phyloP scores from a whole-genome alignment of 2,113 vertebrate genomes.

The Fulica atra region DNA sequence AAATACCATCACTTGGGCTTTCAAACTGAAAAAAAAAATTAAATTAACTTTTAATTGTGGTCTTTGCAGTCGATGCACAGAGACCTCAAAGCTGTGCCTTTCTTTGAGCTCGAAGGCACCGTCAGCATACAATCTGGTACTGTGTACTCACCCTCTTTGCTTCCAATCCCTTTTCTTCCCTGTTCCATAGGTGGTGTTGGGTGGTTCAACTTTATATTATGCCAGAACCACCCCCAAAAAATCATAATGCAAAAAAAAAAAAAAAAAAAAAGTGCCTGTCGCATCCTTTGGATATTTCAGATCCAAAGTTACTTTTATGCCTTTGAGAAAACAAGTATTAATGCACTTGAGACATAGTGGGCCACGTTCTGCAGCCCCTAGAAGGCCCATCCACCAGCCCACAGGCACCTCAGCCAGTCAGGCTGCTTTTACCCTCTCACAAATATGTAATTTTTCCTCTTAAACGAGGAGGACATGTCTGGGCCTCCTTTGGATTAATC shows the following conservation, averaged over 20 bases:
- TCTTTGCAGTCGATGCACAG: background rate
- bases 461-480: conserved; percentile 23
- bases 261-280: background rate
- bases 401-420: background rate
- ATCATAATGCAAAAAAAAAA: background rate
- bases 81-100: background rate
- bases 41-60: background rate
- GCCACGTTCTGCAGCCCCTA: background rate
- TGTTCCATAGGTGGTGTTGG: background rate
- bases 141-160: background rate
- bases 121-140: background rate
- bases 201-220: background rate
- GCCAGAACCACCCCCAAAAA: background rate
- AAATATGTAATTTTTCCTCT: background rate
- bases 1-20: background rate
- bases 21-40: background rate
- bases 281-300: background rate
- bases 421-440: background rate
- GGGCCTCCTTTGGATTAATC: conserved; percentile 42
- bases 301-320: background rate
- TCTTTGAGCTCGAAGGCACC: background rate
- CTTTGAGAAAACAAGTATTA: background rate
- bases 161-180: background rate
- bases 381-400: background rate
- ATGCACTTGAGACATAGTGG: background rate